A percentile compares a stretch with the other conserved stretches of the same genome.
Conservation (phyloP, 2,113 vertebrate genomes). For the Cisticola juncidis region DNA sequence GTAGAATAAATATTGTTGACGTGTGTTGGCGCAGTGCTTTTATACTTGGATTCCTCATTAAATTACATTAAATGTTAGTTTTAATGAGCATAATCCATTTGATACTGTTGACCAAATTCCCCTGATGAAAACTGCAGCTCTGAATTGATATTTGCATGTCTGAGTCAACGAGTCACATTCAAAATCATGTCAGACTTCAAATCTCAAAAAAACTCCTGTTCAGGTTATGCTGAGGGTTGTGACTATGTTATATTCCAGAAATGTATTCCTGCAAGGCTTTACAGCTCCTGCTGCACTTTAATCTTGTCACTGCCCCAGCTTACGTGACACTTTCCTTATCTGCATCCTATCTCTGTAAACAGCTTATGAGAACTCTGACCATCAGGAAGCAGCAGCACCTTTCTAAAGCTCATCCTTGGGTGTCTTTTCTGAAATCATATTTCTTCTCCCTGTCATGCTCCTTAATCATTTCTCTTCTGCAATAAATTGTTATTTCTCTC, state of each 20-base stretch:
- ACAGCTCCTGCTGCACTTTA: background rate
- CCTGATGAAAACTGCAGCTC: background rate
- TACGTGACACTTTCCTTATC: background rate
- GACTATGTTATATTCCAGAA: background rate
- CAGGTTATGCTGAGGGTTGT: background rate
- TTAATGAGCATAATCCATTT: constrained; percentile 46
- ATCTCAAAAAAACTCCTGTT: background rate
- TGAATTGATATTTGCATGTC: background rate
- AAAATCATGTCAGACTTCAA: background rate
- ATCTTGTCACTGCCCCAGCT: background rate
- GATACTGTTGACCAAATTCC: constrained; percentile 26
- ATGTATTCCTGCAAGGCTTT: background rate
- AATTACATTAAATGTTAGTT: constrained; percentile 25
- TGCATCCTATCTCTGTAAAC: background rate
- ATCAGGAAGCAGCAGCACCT: constrained; percentile 12
- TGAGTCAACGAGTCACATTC: background rate
- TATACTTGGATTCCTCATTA: constrained; percentile 39
- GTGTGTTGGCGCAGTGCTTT: background rate
- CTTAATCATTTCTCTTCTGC: constrained; percentile 26
- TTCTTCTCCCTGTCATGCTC: constrained; percentile 6
- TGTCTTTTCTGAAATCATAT: constrained; percentile 22
- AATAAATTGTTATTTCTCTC: constrained; percentile 41
- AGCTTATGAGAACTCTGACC: background rate
- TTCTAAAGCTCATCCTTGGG: background rate
- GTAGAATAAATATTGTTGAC: background rate